Evolutionary conservation across 2,797 vertebrate genomes (phyloP).

Genomic region (Paratrypauchen microcephalus): DNA sequence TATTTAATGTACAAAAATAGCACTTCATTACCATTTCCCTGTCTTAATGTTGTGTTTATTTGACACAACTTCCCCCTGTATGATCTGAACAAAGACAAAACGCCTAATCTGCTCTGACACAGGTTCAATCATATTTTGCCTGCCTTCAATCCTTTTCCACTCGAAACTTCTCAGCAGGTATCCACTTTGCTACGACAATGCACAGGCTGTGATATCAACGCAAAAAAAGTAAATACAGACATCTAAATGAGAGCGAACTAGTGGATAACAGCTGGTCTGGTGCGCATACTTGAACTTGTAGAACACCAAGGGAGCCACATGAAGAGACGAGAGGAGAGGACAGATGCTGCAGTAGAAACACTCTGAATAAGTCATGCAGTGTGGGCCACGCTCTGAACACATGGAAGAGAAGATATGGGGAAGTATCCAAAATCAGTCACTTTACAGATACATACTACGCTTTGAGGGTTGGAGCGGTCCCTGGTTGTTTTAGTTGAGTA

Average conservation of each 20-base stretch:
- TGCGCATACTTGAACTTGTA: conserved; percentile 47
- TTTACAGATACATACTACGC: conserved; percentile 19
- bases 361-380: conserved; percentile 65
- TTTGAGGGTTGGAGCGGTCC: background rate
- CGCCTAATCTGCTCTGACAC: too few relatives aligned
- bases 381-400: conserved; percentile 43
- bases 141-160: too few relatives aligned
- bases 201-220: conserved; percentile 31
- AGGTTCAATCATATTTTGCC: too few relatives aligned
- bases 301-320: conserved; percentile 44
- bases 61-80: too few relatives aligned
- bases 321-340: conserved; percentile 37
- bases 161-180: too few relatives aligned
- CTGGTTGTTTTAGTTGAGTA: background rate
- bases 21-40: too few relatives aligned
- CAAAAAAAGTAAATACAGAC: conserved; percentile 35
- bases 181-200: conserved; percentile 24
- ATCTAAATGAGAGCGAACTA: conserved; percentile 45
- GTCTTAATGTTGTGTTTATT: too few relatives aligned
- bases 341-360: conserved; percentile 57
- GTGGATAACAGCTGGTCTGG: conserved; percentile 40
- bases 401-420: conserved; percentile 53
- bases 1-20: too few relatives aligned
- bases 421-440: conserved; percentile 33
- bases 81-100: too few relatives aligned